Percentiles rank a stretch among this genome's conserved stretches.
phyloP scores from a whole-genome alignment of 2,113 vertebrate genomes.

The Pteruthius melanotis region DNA sequence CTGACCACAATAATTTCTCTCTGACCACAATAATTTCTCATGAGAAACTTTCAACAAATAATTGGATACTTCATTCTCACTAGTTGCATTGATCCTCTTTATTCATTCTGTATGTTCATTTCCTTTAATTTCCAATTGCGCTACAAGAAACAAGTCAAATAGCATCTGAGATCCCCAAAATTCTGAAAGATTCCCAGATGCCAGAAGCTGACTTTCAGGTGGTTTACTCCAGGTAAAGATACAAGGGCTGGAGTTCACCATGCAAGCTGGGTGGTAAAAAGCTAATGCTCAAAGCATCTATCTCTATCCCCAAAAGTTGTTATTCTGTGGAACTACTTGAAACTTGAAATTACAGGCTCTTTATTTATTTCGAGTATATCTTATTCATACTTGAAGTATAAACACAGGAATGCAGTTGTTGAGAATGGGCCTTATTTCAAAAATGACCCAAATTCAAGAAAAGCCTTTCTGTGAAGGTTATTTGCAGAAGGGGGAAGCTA shows the following conservation, averaged over 20 bases:
- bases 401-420: not conserved
- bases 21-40: not conserved
- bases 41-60: not conserved
- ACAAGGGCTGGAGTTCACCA: fast-evolving
- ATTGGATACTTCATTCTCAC: not conserved
- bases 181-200: not conserved
- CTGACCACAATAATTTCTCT: not conserved
- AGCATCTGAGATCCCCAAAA: not conserved
- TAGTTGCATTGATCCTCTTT: not conserved
- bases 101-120: not conserved
- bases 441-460: not conserved
- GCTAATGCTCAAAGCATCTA: not conserved
- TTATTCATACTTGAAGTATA: not conserved
- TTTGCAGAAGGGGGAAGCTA: not conserved
- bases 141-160: not conserved
- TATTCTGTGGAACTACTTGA: not conserved
- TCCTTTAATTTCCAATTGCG: not conserved
- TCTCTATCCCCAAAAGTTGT: not conserved
- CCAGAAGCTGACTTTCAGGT: not conserved
- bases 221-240: not conserved
- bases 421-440: not conserved
- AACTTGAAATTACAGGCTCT: not conserved
- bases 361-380: not conserved
- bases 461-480: not conserved
- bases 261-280: not conserved